Evolutionary conservation across 2,113 vertebrate species (phyloP).

Genomic region (Cricetomys ansorgei): DNA sequence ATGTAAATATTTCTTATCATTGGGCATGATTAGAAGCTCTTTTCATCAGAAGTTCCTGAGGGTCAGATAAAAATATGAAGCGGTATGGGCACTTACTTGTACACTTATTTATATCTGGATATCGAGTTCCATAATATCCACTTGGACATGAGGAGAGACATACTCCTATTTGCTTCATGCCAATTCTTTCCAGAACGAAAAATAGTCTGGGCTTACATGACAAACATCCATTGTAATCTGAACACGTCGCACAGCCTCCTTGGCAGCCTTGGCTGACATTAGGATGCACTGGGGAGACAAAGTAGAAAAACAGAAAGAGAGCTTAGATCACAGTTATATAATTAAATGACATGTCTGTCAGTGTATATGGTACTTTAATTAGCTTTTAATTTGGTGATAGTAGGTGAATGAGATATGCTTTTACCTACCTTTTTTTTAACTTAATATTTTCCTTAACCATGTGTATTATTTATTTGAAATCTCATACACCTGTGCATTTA

Average conservation of each 20-base stretch:
- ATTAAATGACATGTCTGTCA: background rate
- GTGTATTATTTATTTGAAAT: background rate
- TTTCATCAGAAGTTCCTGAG: constrained; percentile 45
- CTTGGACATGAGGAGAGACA: constrained; percentile 97
- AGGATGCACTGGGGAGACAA: constrained; percentile 90
- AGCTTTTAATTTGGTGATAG: constrained; percentile 29
- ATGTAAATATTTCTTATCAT: constrained; percentile 18
- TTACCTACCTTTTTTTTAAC: constrained; percentile 16
- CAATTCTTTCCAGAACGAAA: constrained; percentile 98
- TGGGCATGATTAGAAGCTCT: constrained; percentile 9
- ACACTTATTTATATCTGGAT: constrained; percentile 97
- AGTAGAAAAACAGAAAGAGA: constrained; percentile 49
- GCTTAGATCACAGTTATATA: constrained; percentile 54
- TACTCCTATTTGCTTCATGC: constrained; percentile 98
- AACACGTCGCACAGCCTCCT: constrained; percentile 98
- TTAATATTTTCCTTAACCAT: constrained; percentile 19
- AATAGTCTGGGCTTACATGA: constrained; percentile 98
- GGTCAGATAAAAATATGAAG: constrained; percentile 72
- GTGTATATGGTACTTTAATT: background rate
- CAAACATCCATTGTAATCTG: constrained; percentile 98
- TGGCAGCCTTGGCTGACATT: constrained; percentile 95
- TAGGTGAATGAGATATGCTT: background rate
- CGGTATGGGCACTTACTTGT: constrained; percentile 92
- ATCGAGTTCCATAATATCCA: constrained; percentile 96
- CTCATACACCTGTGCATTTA: background rate